Percentiles rank a stretch among this genome's conserved stretches.
phyloP scores from a whole-genome alignment of 2,797 vertebrate genomes.

The Scomberomorus guttatus region DNA sequence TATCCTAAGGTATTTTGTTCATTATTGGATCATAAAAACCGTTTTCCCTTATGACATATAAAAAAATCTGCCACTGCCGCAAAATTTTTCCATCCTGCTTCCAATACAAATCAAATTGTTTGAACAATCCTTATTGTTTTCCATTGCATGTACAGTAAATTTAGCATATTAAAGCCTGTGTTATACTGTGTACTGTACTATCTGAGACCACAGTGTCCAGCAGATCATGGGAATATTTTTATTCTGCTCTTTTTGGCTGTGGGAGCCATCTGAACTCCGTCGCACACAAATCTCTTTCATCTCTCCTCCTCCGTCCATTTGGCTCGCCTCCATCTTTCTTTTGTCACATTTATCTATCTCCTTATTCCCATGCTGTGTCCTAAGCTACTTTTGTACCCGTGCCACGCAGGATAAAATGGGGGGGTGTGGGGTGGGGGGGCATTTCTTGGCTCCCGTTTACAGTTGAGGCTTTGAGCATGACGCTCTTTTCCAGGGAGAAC shows the following conservation, averaged over 20 bases:
- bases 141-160: background rate
- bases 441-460: constrained; percentile 43
- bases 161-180: constrained; percentile 2
- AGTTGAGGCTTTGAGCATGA: constrained; percentile 18
- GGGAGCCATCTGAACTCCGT: constrained; percentile 46
- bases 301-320: constrained; percentile 59
- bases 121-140: background rate
- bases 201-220: constrained; percentile 6
- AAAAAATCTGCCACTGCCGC: too few species aligned
- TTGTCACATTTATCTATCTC: constrained; percentile 65
- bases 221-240: constrained; percentile 32
- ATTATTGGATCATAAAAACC: too few species aligned
- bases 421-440: background rate
- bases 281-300: constrained; percentile 60
- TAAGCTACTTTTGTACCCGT: constrained; percentile 61
- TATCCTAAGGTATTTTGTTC: too few species aligned
- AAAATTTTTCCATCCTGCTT: too few species aligned
- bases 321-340: constrained; percentile 69
- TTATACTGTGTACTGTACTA: constrained; percentile 13
- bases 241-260: constrained; percentile 24
- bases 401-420: constrained; percentile 60
- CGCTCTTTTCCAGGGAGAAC: constrained; percentile 33
- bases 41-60: too few species aligned
- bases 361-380: constrained; percentile 60
- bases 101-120: too few species aligned